Percentiles rank a stretch among this genome's conserved stretches.
Evolutionary conservation across 30 jellyfish, hydroid and myxozoan genomes (phyloP).

Genomic region (Rhopilema esculentum): DNA sequence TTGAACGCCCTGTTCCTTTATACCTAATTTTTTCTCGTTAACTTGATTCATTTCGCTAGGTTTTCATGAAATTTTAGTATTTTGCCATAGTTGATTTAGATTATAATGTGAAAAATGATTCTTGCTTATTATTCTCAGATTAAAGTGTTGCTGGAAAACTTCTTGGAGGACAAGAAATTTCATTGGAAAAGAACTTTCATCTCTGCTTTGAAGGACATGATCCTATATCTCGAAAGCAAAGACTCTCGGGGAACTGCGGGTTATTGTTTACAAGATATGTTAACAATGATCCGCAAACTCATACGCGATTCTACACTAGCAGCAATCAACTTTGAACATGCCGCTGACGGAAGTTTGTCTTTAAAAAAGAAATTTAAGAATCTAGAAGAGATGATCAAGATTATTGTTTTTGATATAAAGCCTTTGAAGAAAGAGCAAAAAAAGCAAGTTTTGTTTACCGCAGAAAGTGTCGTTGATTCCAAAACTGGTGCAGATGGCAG

Average conservation of each 20-base stretch:
- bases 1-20: no score
- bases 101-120: no score
- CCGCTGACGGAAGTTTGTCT: neutral
- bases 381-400: slow-evolving; percentile 36
- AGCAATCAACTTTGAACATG: neutral
- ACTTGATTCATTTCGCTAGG: no score
- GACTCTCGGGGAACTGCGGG: neutral
- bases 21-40: no score
- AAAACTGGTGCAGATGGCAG: neutral
- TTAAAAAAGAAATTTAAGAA: neutral
- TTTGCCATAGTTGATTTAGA: no score
- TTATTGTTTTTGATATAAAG: slow-evolving; percentile 15
- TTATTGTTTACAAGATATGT: neutral
- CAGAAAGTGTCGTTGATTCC: neutral
- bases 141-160: neutral
- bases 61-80: no score
- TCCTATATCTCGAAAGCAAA: slow-evolving; percentile 29
- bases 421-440: neutral
- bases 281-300: neutral
- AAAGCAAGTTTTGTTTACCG: slow-evolving; percentile 6
- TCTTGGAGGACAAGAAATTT: slow-evolving; percentile 7
- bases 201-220: slow-evolving; percentile 4
- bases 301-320: neutral
- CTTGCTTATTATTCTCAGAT: slow-evolving; percentile 20
- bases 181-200: slow-evolving; percentile 39